Evolutionary conservation across 1,140 invertebrate genomes (phyloP).

Genomic region (Eufriesea mexicana): DNA sequence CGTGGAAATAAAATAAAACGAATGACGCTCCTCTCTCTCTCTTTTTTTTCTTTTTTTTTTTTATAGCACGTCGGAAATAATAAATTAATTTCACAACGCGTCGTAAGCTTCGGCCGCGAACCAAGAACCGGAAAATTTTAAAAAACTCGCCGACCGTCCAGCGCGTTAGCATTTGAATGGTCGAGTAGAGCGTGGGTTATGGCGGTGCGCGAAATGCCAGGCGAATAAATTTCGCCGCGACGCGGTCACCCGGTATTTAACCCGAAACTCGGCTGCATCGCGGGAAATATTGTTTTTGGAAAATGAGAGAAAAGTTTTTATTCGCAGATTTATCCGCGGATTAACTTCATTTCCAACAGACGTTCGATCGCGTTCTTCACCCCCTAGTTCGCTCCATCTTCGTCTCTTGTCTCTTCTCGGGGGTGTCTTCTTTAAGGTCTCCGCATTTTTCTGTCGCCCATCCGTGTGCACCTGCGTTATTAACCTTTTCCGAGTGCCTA

Average conservation of each 20-base stretch:
- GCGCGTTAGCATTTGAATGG: conserved; percentile 14
- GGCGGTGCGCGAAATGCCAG: not conserved
- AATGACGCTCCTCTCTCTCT: not conserved
- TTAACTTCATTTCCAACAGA: not conserved
- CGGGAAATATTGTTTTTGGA: conserved; percentile 22
- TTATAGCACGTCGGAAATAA: not conserved
- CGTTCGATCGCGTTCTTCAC: not conserved
- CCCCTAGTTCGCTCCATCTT: not conserved
- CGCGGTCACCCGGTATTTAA: not conserved
- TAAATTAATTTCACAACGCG: conserved; percentile 6
- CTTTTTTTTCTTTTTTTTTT: not conserved
- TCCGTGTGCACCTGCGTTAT: conserved; percentile 22
- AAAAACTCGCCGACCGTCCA: not conserved
- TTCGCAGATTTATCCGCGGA: not conserved
- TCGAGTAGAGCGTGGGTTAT: not conserved
- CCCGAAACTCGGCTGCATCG: not conserved
- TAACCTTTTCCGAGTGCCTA: conserved; percentile 32
- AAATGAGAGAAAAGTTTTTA: not conserved
- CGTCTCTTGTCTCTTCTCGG: not conserved
- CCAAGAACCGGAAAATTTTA: not conserved
- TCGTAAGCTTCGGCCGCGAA: not conserved
- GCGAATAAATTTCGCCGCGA: conserved; percentile 21
- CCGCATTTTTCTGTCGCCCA: not conserved
- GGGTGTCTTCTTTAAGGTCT: not conserved
- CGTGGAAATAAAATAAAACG: not conserved